A percentile compares a stretch with the other conserved stretches of the same genome.
These are phyloP conservation scores for Callyntrura guangdongensis DNA, from an alignment of 2,888 invertebrate genomes.

Conservation along the genomic window DNA sequence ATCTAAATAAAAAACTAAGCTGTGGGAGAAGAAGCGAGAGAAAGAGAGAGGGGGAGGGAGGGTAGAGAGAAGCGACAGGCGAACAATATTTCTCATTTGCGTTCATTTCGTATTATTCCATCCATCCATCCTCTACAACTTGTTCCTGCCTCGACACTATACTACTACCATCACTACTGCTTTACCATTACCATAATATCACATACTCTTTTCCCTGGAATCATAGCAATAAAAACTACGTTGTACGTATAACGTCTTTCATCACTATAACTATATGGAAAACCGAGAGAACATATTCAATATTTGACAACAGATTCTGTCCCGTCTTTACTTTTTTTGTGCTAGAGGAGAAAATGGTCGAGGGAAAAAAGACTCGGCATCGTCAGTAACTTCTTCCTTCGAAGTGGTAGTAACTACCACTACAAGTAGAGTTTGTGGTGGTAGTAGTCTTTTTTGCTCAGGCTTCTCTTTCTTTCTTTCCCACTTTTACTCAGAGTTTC, in stretches of 20 bases:
- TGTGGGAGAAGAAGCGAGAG: slow-evolving; percentile 23
- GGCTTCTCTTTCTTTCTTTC: slow-evolving; percentile 26
- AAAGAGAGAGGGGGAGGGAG: slow-evolving; percentile 13
- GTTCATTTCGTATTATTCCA: slow-evolving; percentile 68
- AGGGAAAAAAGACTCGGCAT: slow-evolving; percentile 14
- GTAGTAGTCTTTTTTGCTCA: slow-evolving; percentile 25
- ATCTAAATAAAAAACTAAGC: slow-evolving; percentile 54
- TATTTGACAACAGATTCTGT: slow-evolving; percentile 58
- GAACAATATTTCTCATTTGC: slow-evolving; percentile 53
- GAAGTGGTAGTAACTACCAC: slow-evolving; percentile 23
- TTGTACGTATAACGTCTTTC: slow-evolving; percentile 18
- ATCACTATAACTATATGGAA: background rate
- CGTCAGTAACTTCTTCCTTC: slow-evolving; percentile 48
- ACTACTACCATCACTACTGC: too few species aligned
- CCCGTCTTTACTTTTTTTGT: slow-evolving; percentile 31
- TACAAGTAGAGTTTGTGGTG: slow-evolving; percentile 20
- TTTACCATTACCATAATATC: slow-evolving; percentile 33
- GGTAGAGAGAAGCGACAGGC: slow-evolving; percentile 29
- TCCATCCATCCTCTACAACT: slow-evolving; percentile 61
- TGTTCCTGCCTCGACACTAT: slow-evolving; percentile 3
- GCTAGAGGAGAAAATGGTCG: slow-evolving; percentile 37
- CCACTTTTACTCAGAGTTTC: slow-evolving; percentile 68
- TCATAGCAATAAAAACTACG: slow-evolving; percentile 37
- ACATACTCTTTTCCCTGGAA: background rate
- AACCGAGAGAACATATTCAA: slow-evolving; percentile 31